Evolutionary conservation across 2,113 vertebrate genomes (phyloP).

Genomic region (Lonchura striata): DNA sequence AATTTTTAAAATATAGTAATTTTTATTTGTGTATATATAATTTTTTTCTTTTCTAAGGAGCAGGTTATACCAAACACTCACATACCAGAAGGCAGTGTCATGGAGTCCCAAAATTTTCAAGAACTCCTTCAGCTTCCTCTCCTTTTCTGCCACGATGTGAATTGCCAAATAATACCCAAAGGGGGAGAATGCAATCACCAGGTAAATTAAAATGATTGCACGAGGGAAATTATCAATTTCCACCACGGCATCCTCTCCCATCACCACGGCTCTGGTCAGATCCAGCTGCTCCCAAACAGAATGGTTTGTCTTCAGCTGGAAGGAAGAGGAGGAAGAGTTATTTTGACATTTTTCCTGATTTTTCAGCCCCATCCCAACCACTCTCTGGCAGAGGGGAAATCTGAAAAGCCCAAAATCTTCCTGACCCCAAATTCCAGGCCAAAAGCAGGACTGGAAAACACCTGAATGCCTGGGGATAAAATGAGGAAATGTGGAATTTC

Average conservation of each 20-base stretch:
- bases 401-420: not conserved
- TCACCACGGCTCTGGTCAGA: conserved; percentile 80
- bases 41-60: not conserved
- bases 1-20: not conserved
- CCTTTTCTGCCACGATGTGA: conserved; percentile 96
- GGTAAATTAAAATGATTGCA: conserved; percentile 92
- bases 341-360: not conserved
- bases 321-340: not conserved
- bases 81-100: conserved; percentile 94
- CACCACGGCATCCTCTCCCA: conserved; percentile 88
- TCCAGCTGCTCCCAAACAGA: conserved; percentile 84
- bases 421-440: not conserved
- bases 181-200: conserved; percentile 94
- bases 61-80: not conserved
- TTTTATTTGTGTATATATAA: rapidly evolving
- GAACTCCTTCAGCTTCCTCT: conserved; percentile 92
- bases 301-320: conserved; percentile 89
- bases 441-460: rapidly evolving
- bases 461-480: not conserved
- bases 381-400: not conserved
- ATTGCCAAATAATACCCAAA: conserved; percentile 96
- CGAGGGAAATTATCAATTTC: conserved; percentile 92
- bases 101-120: conserved; percentile 95
- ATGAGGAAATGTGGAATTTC: not conserved
- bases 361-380: not conserved